Percentiles rank a stretch among this genome's conserved stretches.
These are phyloP conservation scores for Diorhabda sublineata DNA, from an alignment of 1,140 invertebrate genomes.

Conservation along the genomic window DNA sequence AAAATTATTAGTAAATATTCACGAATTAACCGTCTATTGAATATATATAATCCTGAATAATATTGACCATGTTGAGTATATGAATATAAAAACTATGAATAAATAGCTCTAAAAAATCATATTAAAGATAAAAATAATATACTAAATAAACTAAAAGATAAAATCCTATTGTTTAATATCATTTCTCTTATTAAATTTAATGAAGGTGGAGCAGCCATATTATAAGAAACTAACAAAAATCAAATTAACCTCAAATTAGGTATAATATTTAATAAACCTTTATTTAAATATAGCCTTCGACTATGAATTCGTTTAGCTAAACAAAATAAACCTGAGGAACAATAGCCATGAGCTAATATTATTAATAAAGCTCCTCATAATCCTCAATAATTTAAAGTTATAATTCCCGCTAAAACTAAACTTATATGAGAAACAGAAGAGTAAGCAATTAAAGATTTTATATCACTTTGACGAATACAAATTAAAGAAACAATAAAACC, in stretches of 20 bases:
- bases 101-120: slow-evolving; percentile 49
- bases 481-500: slow-evolving; percentile 55
- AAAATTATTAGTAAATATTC: slow-evolving; percentile 58
- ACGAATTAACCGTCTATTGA: slow-evolving; percentile 45
- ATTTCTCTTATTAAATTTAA: slow-evolving; percentile 55
- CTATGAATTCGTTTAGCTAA: slow-evolving; percentile 37
- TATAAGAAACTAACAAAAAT: slow-evolving; percentile 56
- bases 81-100: slow-evolving; percentile 53
- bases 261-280: slow-evolving; percentile 49
- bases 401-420: no score
- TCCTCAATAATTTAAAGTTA: no score
- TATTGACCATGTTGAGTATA: slow-evolving; percentile 54
- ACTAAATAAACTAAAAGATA: slow-evolving; percentile 47
- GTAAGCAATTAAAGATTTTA: no score
- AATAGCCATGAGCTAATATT: no score
- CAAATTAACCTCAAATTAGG: slow-evolving; percentile 54
- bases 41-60: slow-evolving; percentile 47
- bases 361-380: no score
- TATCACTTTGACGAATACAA: slow-evolving; percentile 58
- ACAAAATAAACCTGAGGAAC: slow-evolving; percentile 56
- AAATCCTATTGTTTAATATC: slow-evolving; percentile 55
- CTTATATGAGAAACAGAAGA: no score
- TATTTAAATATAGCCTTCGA: slow-evolving; percentile 37
- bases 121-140: slow-evolving; percentile 52
- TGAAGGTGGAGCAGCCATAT: slow-evolving; percentile 49